Conservation (phyloP, 1,140 invertebrate species). For the Megalopta genalis region DNA sequence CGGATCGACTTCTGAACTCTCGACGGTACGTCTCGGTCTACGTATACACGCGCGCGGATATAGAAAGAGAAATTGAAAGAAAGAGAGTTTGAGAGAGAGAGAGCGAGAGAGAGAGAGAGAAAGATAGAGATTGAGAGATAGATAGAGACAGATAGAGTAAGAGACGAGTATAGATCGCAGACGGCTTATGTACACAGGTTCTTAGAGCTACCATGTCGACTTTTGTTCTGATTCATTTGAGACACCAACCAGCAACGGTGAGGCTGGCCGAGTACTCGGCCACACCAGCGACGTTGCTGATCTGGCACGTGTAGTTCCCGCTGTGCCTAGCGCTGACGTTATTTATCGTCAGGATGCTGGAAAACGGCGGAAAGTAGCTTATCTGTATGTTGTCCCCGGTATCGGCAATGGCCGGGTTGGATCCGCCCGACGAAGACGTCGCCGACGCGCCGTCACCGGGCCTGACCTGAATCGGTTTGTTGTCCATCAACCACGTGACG, state of each 20-base stretch:
- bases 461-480: conserved; percentile 71
- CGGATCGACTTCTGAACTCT: too few species aligned
- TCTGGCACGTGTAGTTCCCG: conserved; percentile 85
- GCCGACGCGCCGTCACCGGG: conserved; percentile 59
- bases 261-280: conserved; percentile 83
- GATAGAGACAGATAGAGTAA: not conserved
- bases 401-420: conserved; percentile 52
- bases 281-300: conserved; percentile 82
- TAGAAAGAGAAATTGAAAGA: too few species aligned
- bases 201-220: conserved; percentile 62
- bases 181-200: conserved; percentile 63
- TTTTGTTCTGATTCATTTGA: conserved; percentile 53
- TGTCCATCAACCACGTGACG: conserved; percentile 84
- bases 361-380: conserved; percentile 80
- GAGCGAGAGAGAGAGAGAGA: too few species aligned
- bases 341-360: conserved; percentile 83
- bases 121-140: not conserved
- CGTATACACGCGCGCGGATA: too few species aligned
- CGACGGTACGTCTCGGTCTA: too few species aligned
- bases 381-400: conserved; percentile 75
- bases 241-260: conserved; percentile 81
- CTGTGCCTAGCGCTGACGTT: conserved; percentile 83
- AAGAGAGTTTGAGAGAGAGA: too few species aligned
- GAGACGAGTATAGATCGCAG: conserved; percentile 7
- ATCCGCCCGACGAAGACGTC: conserved; percentile 44